These are phyloP conservation scores for Cataglyphis cursor DNA, from an alignment of 2,888 invertebrate genomes.

Conservation along the genomic window DNA sequence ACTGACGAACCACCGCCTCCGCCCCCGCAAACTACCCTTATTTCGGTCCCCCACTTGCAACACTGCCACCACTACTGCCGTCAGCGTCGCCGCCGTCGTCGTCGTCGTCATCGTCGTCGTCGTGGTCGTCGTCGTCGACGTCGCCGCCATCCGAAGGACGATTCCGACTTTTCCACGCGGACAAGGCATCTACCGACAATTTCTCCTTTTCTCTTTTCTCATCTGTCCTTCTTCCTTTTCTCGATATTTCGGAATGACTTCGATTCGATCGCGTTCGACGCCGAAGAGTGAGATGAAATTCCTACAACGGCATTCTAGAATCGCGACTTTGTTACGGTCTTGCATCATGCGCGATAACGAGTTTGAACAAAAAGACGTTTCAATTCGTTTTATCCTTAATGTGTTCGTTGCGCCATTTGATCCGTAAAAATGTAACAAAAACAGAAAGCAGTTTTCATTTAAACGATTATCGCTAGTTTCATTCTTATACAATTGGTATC, in stretches of 20 bases:
- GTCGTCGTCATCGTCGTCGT: slow-evolving; percentile 51
- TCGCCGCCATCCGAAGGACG: slow-evolving; percentile 59
- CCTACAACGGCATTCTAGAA: slow-evolving; percentile 63
- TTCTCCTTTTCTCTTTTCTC: slow-evolving; percentile 17
- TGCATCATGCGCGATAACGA: slow-evolving; percentile 46
- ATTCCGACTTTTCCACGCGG: slow-evolving; percentile 51
- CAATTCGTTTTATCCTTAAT: slow-evolving; percentile 2
- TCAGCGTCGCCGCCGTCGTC: slow-evolving; percentile 59
- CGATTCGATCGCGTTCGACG: slow-evolving; percentile 27
- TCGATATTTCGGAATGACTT: slow-evolving; percentile 33
- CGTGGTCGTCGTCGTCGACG: slow-evolving; percentile 28
- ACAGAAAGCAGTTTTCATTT: not conserved
- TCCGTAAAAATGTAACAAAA: slow-evolving; percentile 25
- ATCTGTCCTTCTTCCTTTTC: slow-evolving; percentile 2
- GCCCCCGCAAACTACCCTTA: slow-evolving; percentile 82
- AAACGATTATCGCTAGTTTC: not conserved
- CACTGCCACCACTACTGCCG: slow-evolving; percentile 54
- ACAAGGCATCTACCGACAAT: slow-evolving; percentile 42
- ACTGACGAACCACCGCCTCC: slow-evolving; percentile 82
- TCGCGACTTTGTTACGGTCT: slow-evolving; percentile 34
- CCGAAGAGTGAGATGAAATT: slow-evolving; percentile 60
- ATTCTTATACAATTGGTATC: not conserved
- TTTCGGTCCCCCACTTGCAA: slow-evolving; percentile 77
- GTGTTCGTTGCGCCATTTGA: slow-evolving; percentile 12
- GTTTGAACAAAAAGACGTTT: slow-evolving; percentile 4